Percentiles rank a stretch among this genome's conserved stretches.
These are phyloP conservation scores for Brachystomella parvula DNA, from an alignment of 1,140 invertebrate species.

Conservation along the genomic window DNA sequence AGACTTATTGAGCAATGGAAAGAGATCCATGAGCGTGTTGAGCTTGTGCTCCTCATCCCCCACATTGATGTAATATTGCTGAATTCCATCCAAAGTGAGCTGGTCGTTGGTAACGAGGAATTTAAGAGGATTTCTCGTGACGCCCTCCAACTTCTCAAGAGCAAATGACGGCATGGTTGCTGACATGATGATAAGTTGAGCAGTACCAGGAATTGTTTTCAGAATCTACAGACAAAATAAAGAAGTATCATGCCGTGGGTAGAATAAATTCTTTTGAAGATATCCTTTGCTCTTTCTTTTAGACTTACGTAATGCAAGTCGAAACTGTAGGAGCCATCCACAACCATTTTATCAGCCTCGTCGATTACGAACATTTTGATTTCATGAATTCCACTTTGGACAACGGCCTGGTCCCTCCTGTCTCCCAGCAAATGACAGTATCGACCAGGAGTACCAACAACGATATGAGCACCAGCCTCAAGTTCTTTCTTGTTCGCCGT, in stretches of 20 bases:
- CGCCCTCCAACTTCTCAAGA: background rate
- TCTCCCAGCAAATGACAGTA: background rate
- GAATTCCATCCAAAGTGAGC: slow-evolving; percentile 25
- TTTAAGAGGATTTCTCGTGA: slow-evolving; percentile 10
- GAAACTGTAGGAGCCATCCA: background rate
- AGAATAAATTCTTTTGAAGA: background rate
- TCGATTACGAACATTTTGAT: slow-evolving; percentile 14
- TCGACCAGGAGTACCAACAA: slow-evolving; percentile 1
- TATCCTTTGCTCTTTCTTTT: too few species aligned
- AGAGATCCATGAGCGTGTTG: slow-evolving; percentile 10
- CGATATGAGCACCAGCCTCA: background rate
- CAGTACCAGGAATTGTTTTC: background rate
- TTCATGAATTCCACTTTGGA: background rate
- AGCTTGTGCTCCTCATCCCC: slow-evolving; percentile 1
- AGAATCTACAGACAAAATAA: slow-evolving; percentile 1
- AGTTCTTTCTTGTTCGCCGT: background rate
- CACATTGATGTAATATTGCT: slow-evolving; percentile 17
- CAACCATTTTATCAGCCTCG: slow-evolving; percentile 26
- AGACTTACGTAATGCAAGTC: background rate
- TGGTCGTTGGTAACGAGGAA: slow-evolving; percentile 5
- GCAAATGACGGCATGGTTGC: slow-evolving; percentile 18
- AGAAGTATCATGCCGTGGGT: background rate
- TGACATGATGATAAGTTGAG: slow-evolving; percentile 16
- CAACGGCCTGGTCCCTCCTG: background rate
- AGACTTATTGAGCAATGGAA: background rate